phyloP scores from a whole-genome alignment of 2,888 invertebrate genomes.

The Brenthis daphne region DNA sequence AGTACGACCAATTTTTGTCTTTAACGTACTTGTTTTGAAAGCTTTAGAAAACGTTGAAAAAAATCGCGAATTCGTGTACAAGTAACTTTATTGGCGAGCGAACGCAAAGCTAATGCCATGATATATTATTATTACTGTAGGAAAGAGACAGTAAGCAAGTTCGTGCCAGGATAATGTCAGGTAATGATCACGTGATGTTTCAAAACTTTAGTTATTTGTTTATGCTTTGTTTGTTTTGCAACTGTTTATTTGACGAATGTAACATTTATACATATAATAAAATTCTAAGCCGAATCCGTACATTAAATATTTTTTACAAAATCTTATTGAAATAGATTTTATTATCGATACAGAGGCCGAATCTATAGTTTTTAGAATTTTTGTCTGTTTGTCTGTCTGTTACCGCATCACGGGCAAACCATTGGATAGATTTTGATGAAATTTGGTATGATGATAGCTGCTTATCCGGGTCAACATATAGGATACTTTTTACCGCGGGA shows the following conservation, averaged over 20 bases:
- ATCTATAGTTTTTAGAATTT: too few relatives aligned
- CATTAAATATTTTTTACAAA: too few relatives aligned
- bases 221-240: constrained; percentile 15
- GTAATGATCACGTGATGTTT: constrained; percentile 67
- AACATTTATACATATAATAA: background rate
- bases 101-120: constrained; percentile 47
- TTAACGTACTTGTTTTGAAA: constrained; percentile 25
- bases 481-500: too few relatives aligned
- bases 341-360: too few relatives aligned
- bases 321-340: too few relatives aligned
- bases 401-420: too few relatives aligned
- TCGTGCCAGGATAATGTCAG: constrained; percentile 58
- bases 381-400: too few relatives aligned
- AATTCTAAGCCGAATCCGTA: too few relatives aligned
- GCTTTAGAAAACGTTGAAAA: constrained; percentile 26
- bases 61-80: constrained; percentile 37
- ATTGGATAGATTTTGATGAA: too few relatives aligned
- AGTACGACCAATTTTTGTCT: constrained; percentile 33
- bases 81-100: constrained; percentile 42
- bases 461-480: too few relatives aligned
- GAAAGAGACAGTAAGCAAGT: constrained; percentile 43
- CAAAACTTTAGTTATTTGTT: constrained; percentile 28
- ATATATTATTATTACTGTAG: constrained; percentile 40
- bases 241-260: background rate
- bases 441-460: too few relatives aligned